Evolutionary conservation across 2,113 vertebrate genomes (phyloP), one percentile per base, ranked within the genome.

Genomic region (Fulmarus glacialis): DNA sequence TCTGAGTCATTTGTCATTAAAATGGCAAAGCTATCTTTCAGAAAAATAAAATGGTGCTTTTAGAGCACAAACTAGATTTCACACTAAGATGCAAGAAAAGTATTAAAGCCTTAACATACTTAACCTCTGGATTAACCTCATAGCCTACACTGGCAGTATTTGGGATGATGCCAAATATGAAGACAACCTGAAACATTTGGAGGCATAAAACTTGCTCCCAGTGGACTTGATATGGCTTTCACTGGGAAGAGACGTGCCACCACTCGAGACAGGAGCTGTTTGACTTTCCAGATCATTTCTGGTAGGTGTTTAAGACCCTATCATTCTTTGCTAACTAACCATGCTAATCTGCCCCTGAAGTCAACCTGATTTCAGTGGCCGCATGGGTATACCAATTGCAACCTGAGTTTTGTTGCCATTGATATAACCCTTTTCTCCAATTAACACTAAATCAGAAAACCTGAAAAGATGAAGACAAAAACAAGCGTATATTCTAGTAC

Each of bases 371-470:
- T 62, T 38, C 91, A 45, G 47, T 1, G 6, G 43, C 66, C 12
- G 1, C 27, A 4, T 0, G 5, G 12, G 4, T 22, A 68, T 8
- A 26, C 19, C 58, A 52, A 52, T 9, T 19, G 22, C 11, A 53
- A 58, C 52, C 11, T 3, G 10, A 34, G 15, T 26, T 75, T 50
- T 48, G 7, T 21, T 80, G 38, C 45, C 53, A 38, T 6, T 11
- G 18, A 34, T 15, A 9, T 0, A 73, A 70, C 11, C 23, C n/a
- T 56, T 50, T 29, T 36, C 66, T 50, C 14, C 58, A 63, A 11
- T 23, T 68, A 53, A 56, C 21, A 36, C 27, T n/a, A 30, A 68
- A 75, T 30, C 27, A 50, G 15, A 84, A 75, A 97, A 73, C 34
- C 68, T 34, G 26, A 92, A 79, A 52, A 74, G 50, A 89, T 36